Evolutionary conservation across 2,797 vertebrate genomes (phyloP).

Genomic region (Micrastur ruficollis): DNA sequence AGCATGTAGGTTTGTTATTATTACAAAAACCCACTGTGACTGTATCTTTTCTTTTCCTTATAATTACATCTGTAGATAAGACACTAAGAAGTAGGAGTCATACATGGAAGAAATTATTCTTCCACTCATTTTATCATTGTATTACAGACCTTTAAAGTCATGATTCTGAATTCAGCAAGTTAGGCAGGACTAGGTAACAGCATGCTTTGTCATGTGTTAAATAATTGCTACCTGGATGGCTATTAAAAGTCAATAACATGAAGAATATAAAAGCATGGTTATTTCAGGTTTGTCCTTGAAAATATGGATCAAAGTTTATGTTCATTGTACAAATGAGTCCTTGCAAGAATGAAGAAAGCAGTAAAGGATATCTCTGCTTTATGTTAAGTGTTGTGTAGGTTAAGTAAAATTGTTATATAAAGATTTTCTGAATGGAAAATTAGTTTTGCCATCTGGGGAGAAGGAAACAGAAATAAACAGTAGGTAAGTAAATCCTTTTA

Average conservation of each 20-base stretch:
- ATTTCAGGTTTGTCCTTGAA: constrained; percentile 54
- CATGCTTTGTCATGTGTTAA: constrained; percentile 10
- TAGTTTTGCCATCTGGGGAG: not conserved
- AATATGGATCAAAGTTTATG: not conserved
- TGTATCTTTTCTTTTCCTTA: not conserved
- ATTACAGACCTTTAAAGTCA: not conserved
- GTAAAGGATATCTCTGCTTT: not conserved
- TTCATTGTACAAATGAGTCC: constrained; percentile 2
- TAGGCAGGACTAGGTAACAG: not conserved
- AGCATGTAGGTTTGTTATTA: not conserved
- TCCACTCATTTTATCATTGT: not conserved
- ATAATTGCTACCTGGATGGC: constrained; percentile 5
- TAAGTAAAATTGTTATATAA: not conserved
- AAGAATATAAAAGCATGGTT: not conserved
- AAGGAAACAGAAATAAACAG: not conserved
- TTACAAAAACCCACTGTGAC: not conserved
- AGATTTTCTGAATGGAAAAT: not conserved
- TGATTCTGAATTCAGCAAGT: not conserved
- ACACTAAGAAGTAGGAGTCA: not conserved
- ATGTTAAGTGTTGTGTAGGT: not conserved
- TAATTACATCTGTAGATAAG: not conserved
- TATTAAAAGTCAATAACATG: constrained; percentile 33
- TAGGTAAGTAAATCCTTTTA: not conserved
- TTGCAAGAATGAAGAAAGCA: not conserved
- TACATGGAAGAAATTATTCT: not conserved